phyloP scores from a whole-genome alignment of 1,140 invertebrate genomes.

The Phymorhynchus buccinoides region DNA sequence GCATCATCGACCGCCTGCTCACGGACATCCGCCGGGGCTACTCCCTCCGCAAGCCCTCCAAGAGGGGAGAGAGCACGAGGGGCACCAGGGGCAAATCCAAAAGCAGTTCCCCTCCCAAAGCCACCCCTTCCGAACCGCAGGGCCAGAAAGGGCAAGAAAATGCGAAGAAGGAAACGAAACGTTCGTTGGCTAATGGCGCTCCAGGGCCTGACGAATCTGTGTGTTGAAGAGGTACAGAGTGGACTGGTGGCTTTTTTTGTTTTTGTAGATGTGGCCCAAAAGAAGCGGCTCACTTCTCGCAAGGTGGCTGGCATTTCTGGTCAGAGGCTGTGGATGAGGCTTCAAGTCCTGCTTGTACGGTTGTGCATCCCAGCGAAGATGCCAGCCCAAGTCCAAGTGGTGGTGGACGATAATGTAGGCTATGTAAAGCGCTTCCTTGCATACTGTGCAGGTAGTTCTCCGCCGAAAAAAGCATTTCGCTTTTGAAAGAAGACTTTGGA shows the following conservation, averaged over 20 bases:
- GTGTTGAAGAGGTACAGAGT: not conserved
- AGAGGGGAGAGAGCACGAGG: conserved; percentile 1
- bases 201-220: not conserved
- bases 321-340: not conserved
- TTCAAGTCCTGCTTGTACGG: not conserved
- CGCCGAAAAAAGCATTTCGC: too few relatives aligned
- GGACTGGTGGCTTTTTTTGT: too few relatives aligned
- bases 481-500: too few relatives aligned
- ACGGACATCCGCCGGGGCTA: conserved; percentile 65
- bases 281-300: too few relatives aligned
- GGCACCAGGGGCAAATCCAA: too few relatives aligned
- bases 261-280: too few relatives aligned
- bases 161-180: not conserved
- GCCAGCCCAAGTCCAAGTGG: too few relatives aligned
- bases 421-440: too few relatives aligned
- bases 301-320: not conserved
- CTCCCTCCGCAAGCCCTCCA: conserved; percentile 51
- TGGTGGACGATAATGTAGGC: too few relatives aligned
- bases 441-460: too few relatives aligned
- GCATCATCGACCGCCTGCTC: conserved; percentile 66
- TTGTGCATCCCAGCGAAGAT: too few relatives aligned
- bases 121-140: not conserved
- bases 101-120: not conserved
- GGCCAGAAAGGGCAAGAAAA: not conserved
- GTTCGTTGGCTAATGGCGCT: not conserved